Base-by-base conservation (phyloP, 1,140 invertebrate genomes). In the Ceratina australensis region DNA sequence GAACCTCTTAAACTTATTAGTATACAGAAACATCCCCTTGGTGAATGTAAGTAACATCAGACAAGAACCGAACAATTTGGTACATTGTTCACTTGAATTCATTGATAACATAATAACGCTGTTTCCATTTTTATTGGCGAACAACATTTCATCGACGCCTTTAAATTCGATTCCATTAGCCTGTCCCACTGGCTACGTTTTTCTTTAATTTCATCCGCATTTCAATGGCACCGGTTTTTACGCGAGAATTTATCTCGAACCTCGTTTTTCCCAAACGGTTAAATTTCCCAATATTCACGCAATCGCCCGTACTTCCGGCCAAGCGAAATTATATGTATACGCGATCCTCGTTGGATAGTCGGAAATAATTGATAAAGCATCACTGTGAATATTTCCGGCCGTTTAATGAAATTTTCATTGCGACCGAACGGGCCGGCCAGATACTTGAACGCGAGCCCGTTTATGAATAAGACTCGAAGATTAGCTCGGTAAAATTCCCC, bases 341-440 rank as follows among this genome's bases (percentile, higher is more conserved):
- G n/a, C n/a, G n/a, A n/a, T n/a, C 2, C 5, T 5, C 33, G 0
- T 5, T 16, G 10, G 28, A 42, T 42, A 59, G 54, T 47, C 47
- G 20, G 33, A 26, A 71, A 71, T 59, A 71, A 59, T 71, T 59
- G 59, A 71, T 71, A 71, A 71, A 59, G 33, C 68, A n/a, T 7
- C 20, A 8, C 54, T 20, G 12, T 59, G 59, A 71, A 26, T 71
- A 59, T 71, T 33, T 28, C 33, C 2, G 22, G 5, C 3, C n/a
- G 54, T 71, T 59, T 71, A 71, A 71, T 71, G 20, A 59, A 71
- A 71, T 71, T 71, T 71, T 59, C 42, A 71, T 71, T n/a, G 33
- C 22, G 3, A 67, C 24, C 24, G 22, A 2, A 8, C 20, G 12
- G 7, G n/a, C n/a, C 10, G 67, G 0, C 0, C 1, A 3, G 18